Base-by-base conservation (phyloP, 2,888 invertebrate species). In the Hanleya hanleyi region DNA sequence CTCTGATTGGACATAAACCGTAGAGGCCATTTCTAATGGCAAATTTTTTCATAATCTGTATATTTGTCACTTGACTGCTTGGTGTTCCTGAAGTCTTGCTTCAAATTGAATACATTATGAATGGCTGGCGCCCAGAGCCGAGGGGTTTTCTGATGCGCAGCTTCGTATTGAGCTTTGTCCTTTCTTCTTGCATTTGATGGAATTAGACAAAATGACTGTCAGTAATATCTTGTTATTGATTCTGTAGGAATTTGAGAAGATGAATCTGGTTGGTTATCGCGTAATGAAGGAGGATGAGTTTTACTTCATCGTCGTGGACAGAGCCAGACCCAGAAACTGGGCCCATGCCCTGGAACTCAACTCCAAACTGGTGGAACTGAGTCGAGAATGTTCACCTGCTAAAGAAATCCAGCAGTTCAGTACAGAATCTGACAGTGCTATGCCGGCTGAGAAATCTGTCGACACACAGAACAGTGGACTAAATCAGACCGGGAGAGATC, bases 261-360 rank as follows among this genome's bases (percentile, higher is more conserved):
- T 94, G 79, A 89, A 91, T 62, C 89, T 94, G 57, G 92, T 93
- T 73, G 92, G 92, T 29, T 94, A 93, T 84, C 92, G 92, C 76
- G 89, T 94, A 50, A 91, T 91, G 35, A 92, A 93, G 85, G 92
- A 93, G 77, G 92, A 92, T 0, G 92, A 92, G 62, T 92, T 92
- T 76, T 94, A 94, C 89, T 94, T 93, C 85, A 88, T 94, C 61
- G 91, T 92, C 1, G 76, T 82, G 38, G 84, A 84, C 70, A 78
- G 83, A 57, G 75, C 80, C 12, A 76, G 79, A 22, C 75, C 76
- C 37, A 79, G 80, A 67, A 81, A 71, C 73, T 75, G 73, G 61
- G 73, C 77, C 1, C 83, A 85, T 73, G 82, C 84, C 9, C 75
- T 81, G 47, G 86, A 83, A 12, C 74, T 86, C 26, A 83, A 79